Conservation (phyloP, 2,888 invertebrate genomes). For the Meandrusa payeni region DNA sequence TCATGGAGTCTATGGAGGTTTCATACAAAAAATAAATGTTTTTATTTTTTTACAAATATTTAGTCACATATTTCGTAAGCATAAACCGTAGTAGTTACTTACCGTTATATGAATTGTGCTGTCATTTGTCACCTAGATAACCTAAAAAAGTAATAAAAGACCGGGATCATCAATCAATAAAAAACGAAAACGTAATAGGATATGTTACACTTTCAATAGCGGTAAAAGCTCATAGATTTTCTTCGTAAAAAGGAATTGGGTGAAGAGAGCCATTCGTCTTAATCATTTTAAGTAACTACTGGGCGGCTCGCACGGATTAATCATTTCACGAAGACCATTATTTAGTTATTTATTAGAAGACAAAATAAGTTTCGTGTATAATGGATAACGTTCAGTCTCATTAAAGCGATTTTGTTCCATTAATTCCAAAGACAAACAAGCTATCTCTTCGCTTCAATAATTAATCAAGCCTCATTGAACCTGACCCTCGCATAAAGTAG, state of each 20-base stretch:
- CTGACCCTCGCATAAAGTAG: too few relatives aligned
- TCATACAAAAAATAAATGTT: too few relatives aligned
- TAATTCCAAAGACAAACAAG: slow-evolving; percentile 4
- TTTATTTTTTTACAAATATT: too few relatives aligned
- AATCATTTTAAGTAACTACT: slow-evolving; percentile 9
- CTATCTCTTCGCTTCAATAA: too few relatives aligned
- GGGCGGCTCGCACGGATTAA: slow-evolving; percentile 7
- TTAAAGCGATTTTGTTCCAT: slow-evolving; percentile 9
- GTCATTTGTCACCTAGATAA: too few relatives aligned
- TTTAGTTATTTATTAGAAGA: slow-evolving; percentile 9
- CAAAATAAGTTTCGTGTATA: slow-evolving; percentile 18
- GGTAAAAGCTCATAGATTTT: slow-evolving; percentile 10
- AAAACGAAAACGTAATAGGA: slow-evolving; percentile 1
- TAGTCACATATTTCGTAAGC: too few relatives aligned
- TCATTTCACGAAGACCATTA: slow-evolving; percentile 4
- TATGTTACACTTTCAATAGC: slow-evolving; percentile 9
- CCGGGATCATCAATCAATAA: slow-evolving; percentile 1
- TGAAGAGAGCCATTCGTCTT: slow-evolving; percentile 1
- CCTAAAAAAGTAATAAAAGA: not conserved
- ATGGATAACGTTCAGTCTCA: slow-evolving; percentile 16
- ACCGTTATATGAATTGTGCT: too few relatives aligned
- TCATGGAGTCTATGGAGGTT: too few relatives aligned
- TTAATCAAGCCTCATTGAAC: too few relatives aligned
- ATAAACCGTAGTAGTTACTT: too few relatives aligned
- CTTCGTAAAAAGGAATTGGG: slow-evolving; percentile 4